Percentiles rank a stretch among this genome's conserved stretches.
Conservation (phyloP, 37 sponge, comb jelly and placozoan genomes). For the Bolinopsis microptera region DNA sequence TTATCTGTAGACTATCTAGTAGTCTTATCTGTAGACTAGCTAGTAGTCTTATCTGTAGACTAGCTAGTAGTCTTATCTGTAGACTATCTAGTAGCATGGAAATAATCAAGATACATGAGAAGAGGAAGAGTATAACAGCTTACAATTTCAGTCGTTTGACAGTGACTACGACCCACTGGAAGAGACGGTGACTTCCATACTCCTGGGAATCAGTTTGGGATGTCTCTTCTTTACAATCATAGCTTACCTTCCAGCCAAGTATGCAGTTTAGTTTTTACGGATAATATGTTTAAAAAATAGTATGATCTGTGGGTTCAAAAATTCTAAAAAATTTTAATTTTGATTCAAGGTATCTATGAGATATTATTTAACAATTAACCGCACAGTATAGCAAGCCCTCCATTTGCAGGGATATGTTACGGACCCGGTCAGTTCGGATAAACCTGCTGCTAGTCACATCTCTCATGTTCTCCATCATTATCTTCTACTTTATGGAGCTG, state of each 20-base stretch:
- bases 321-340: background rate
- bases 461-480: conserved; percentile 40
- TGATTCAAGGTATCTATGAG: background rate
- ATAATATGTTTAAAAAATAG: background rate
- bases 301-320: background rate
- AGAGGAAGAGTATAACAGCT: too few relatives aligned
- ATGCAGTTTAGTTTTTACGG: too few relatives aligned
- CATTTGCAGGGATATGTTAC: conserved; percentile 15
- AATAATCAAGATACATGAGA: too few relatives aligned
- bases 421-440: conserved; percentile 52
- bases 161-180: conserved; percentile 55
- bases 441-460: conserved; percentile 64
- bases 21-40: too few relatives aligned
- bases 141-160: conserved; percentile 15
- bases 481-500: conserved; percentile 66
- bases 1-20: too few relatives aligned
- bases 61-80: too few relatives aligned
- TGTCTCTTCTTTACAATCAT: conserved; percentile 57
- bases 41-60: too few relatives aligned
- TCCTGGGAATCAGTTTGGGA: conserved; percentile 52
- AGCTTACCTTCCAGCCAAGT: conserved; percentile 63
- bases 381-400: too few relatives aligned
- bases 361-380: too few relatives aligned
- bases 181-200: conserved; percentile 6
- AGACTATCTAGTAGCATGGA: too few relatives aligned